Evolutionary conservation across 1,140 invertebrate species (phyloP).

Genomic region (Archivesica marissinica): DNA sequence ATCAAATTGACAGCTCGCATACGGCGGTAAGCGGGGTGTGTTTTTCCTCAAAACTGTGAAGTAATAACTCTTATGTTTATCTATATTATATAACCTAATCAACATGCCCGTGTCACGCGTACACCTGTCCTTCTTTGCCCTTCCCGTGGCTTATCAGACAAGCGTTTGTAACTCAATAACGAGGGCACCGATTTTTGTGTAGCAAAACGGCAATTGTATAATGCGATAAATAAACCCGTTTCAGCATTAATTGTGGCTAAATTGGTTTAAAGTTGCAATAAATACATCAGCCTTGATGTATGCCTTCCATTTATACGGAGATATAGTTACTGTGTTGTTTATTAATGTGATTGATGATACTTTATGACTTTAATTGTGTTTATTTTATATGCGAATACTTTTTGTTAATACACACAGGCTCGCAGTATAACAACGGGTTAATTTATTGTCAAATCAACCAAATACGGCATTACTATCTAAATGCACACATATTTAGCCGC

Average conservation of each 20-base stretch:
- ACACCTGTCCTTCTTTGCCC: constrained; percentile 48
- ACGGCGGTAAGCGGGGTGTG: constrained; percentile 21
- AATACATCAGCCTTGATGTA: constrained; percentile 39
- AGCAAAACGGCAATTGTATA: not conserved
- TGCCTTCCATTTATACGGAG: not conserved
- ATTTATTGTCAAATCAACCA: no score
- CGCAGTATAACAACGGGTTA: no score
- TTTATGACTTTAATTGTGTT: constrained; percentile 13
- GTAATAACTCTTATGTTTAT: constrained; percentile 47
- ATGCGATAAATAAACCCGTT: constrained; percentile 33
- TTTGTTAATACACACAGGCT: no score
- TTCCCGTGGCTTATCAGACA: constrained; percentile 42
- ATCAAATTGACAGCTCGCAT: not conserved
- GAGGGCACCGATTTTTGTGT: not conserved
- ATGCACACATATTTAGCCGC: no score
- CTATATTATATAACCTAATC: constrained; percentile 33
- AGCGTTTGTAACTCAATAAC: not conserved
- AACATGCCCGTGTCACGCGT: constrained; percentile 50
- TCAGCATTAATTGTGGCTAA: constrained; percentile 41
- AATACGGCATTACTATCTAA: no score
- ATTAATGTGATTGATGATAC: not conserved
- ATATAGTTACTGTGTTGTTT: not conserved
- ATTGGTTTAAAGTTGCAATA: constrained; percentile 40
- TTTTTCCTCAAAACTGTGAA: constrained; percentile 47
- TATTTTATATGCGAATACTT: not conserved